phyloP scores from a whole-genome alignment of 1,140 invertebrate genomes.

The Drosophila aff. region DNA sequence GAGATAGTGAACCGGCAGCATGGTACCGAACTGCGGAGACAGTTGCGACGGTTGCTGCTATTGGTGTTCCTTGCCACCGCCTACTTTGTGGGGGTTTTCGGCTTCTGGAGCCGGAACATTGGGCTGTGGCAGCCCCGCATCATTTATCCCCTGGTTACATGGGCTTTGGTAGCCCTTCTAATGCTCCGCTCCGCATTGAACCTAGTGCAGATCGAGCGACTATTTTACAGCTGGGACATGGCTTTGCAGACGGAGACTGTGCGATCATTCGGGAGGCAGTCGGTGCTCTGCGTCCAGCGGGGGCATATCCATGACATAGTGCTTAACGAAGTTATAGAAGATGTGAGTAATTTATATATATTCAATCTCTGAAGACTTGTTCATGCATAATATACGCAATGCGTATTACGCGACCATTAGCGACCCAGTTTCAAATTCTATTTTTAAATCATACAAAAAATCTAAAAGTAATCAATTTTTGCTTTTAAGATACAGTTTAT shows the following conservation, averaged over 20 bases:
- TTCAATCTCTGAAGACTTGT: neutral
- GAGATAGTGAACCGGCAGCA: conserved; percentile 59
- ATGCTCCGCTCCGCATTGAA: conserved; percentile 37
- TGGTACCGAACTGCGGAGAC: conserved; percentile 34
- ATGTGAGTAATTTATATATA: conserved; percentile 80
- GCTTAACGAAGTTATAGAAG: conserved; percentile 88
- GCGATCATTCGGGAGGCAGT: conserved; percentile 79
- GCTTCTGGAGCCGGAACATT: neutral
- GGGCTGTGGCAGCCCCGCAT: conserved; percentile 42
- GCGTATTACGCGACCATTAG: no score
- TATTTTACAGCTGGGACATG: conserved; percentile 86
- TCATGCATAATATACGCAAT: neutral
- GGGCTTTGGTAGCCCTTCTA: conserved; percentile 9
- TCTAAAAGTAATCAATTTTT: no score
- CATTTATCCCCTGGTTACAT: conserved; percentile 35
- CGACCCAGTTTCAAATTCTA: neutral
- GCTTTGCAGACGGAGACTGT: conserved; percentile 86
- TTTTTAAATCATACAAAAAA: neutral
- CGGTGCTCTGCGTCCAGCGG: conserved; percentile 85
- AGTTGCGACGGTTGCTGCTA: conserved; percentile 47
- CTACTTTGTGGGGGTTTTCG: conserved; percentile 39
- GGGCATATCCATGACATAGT: conserved; percentile 86
- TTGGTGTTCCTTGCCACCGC: conserved; percentile 22
- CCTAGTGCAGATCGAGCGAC: conserved; percentile 83
- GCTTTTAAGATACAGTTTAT: no score